Base-by-base conservation (phyloP, 2,888 invertebrate genomes). In the Deilephila porcellus region DNA sequence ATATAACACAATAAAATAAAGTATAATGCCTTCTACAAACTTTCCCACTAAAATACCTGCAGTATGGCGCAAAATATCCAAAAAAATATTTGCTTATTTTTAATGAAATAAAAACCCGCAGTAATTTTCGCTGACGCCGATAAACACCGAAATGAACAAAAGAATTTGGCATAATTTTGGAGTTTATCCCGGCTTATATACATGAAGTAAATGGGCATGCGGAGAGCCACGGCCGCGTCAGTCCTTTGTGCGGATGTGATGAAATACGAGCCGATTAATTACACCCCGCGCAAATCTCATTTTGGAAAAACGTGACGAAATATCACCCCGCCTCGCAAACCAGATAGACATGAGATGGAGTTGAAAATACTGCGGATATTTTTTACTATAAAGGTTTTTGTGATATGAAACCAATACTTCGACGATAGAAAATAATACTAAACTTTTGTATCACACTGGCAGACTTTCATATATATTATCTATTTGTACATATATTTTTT, bases 201-300 rank as follows among this genome's bases (percentile, higher is more conserved):
- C 34, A 20, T 11, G n/a, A 37, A 37, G 34, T 37, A n/a, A 8
- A n/a, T n/a, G 37, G 8, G 17, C 29, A 17, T 29, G 32, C 5
- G 29, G 6, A 14, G 32, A 19, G 17, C 63, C 32, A 37, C 34
- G 63, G 37, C 34, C 19, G 63, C 37, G n/a, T 11, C 19, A 20
- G 20, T 45, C 14, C 64, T 67, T 67, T 67, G 45, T 67, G 64
- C 63, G 63, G 37, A 14, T 20, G 45, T 37, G 20, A 17, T 67
- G 64, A 67, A 67, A 67, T 45, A 45, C 45, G 64, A 37, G 37
- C 5, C 64, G 19, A 45, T 67, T 64, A 64, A 64, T 64, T 45
- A 45, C 25, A 67, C 20, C 14, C 20, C 37, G 37, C 64, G 20
- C 19, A 34, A 20, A n/a, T 14, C 14, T 25, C n/a, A 4, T 45